Evolutionary conservation across 2,797 vertebrate species (phyloP).

Genomic region (Liasis olivaceus): DNA sequence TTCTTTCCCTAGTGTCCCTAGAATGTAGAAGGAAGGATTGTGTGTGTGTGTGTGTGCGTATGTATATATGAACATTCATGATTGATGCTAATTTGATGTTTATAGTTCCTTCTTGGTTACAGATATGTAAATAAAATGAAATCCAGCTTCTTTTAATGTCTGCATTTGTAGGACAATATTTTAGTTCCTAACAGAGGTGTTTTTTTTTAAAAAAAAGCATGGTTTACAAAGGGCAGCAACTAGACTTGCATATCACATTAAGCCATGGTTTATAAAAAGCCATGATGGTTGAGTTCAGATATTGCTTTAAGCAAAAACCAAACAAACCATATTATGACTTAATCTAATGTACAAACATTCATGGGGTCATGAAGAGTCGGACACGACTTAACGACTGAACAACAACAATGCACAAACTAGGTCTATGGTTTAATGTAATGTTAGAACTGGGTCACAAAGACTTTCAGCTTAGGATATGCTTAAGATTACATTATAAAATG

Average conservation of each 20-base stretch:
- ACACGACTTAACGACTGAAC: too few relatives aligned
- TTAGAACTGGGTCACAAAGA: not conserved
- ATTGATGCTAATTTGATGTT: not conserved
- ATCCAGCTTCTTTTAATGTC: not conserved
- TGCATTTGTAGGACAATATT: not conserved
- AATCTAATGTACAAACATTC: not conserved
- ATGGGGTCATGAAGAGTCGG: too few relatives aligned
- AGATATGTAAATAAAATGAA: not conserved
- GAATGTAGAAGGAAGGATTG: not conserved
- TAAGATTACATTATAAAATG: not conserved
- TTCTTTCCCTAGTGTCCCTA: slow-evolving; percentile 2
- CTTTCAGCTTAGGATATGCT: not conserved
- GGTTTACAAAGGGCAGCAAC: not conserved
- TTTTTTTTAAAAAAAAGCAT: not conserved
- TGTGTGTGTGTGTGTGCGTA: not conserved
- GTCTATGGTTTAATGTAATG: not conserved
- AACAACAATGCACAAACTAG: not conserved
- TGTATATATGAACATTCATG: not conserved
- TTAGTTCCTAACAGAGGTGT: not conserved
- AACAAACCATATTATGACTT: not conserved
- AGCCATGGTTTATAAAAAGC: not conserved
- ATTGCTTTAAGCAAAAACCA: not conserved
- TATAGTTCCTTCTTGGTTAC: not conserved
- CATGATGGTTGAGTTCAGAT: not conserved
- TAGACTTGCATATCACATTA: not conserved